These are phyloP conservation scores for Nanorana parkeri DNA, from an alignment of 2,113 vertebrate genomes.

Conservation along the genomic window DNA sequence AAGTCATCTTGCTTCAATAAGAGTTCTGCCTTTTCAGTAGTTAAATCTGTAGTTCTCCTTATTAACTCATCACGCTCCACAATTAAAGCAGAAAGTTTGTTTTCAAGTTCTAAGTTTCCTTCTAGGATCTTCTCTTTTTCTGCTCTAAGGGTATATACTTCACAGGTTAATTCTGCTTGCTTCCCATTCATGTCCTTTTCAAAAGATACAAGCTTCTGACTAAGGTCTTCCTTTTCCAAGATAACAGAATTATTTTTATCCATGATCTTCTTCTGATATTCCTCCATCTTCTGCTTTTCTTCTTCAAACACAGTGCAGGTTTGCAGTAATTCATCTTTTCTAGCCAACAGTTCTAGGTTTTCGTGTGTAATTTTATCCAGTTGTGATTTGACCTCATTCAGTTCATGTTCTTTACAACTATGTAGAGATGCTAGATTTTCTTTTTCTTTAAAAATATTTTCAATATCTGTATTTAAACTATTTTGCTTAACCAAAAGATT, in stretches of 20 bases:
- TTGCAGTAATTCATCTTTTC: conserved; percentile 72
- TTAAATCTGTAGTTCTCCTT: conserved; percentile 70
- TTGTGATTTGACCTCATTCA: conserved; percentile 66
- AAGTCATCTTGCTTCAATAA: conserved; percentile 69
- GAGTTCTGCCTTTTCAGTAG: conserved; percentile 72
- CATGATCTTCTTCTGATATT: conserved; percentile 70
- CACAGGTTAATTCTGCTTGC: conserved; percentile 69
- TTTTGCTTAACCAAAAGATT: conserved; percentile 68
- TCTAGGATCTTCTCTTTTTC: conserved; percentile 74
- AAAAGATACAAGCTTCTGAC: conserved; percentile 76
- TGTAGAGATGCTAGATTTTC: conserved; percentile 63
- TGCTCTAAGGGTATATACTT: conserved; percentile 72
- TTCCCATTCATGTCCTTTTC: conserved; percentile 74
- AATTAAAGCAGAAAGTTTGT: conserved; percentile 67
- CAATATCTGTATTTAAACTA: conserved; percentile 70
- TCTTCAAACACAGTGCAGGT: conserved; percentile 81
- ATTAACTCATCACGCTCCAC: conserved; percentile 74
- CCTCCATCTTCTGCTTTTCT: conserved; percentile 69
- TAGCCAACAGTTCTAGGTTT: conserved; percentile 74
- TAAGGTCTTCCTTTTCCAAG: conserved; percentile 76
- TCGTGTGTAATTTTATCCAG: conserved; percentile 68
- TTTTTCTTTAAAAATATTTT: conserved; percentile 67
- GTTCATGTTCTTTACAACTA: conserved; percentile 69
- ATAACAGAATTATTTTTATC: conserved; percentile 75
- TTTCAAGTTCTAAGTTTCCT: conserved; percentile 75